Percentiles rank a stretch among this genome's conserved stretches.
These are phyloP conservation scores for Actinopyga echinites DNA, from an alignment of 53 echinoderm and acorn worm species.

Conservation along the genomic window DNA sequence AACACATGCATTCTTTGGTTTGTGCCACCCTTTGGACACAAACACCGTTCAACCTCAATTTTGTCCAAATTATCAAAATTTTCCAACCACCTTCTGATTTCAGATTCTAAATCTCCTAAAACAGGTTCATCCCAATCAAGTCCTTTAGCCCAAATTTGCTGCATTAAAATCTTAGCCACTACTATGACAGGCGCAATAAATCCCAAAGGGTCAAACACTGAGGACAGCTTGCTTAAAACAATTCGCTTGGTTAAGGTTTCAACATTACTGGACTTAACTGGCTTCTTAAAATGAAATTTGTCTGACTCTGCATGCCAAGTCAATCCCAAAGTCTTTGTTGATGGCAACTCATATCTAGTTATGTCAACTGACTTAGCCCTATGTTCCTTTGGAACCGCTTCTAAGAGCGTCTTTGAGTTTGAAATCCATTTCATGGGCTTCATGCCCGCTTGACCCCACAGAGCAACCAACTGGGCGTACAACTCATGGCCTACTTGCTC, in stretches of 20 bases:
- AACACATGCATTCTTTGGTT: neutral
- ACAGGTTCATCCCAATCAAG: slow-evolving; percentile 74
- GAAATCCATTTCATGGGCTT: slow-evolving; percentile 65
- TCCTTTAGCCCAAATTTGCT: slow-evolving; percentile 59
- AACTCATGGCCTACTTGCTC: neutral
- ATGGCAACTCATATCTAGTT: slow-evolving; percentile 33
- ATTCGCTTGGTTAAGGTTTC: slow-evolving; percentile 56
- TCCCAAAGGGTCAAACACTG: slow-evolving; percentile 73
- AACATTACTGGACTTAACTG: slow-evolving; percentile 36
- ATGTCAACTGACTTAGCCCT: slow-evolving; percentile 52
- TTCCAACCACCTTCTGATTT: neutral
- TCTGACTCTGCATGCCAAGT: slow-evolving; percentile 72
- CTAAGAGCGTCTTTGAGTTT: slow-evolving; percentile 55
- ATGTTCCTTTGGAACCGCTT: slow-evolving; percentile 54
- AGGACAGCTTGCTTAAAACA: slow-evolving; percentile 60
- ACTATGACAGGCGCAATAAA: slow-evolving; percentile 69
- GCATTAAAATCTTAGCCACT: slow-evolving; percentile 65
- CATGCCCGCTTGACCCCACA: slow-evolving; percentile 47
- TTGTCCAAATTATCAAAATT: neutral
- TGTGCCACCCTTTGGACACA: too few species aligned
- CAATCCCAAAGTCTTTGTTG: slow-evolving; percentile 55
- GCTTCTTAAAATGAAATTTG: slow-evolving; percentile 64
- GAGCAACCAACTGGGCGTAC: neutral
- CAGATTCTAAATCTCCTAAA: slow-evolving; percentile 39
- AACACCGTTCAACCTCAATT: neutral